phyloP scores from a whole-genome alignment of 2,113 vertebrate genomes.

The Echinops telfairi region DNA sequence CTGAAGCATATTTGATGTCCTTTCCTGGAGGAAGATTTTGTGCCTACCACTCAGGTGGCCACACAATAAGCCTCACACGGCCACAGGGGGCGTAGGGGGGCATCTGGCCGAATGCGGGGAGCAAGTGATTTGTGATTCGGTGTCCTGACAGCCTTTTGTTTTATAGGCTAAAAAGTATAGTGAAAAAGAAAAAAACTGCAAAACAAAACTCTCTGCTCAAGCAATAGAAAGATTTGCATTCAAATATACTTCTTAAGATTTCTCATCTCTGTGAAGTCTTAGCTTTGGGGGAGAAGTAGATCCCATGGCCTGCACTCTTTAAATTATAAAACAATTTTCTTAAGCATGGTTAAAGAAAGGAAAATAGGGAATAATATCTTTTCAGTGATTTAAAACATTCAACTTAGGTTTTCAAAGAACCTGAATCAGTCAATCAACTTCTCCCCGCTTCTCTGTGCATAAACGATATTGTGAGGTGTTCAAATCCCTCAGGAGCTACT shows the following conservation, averaged over 20 bases:
- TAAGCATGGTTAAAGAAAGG: background rate
- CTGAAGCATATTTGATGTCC: background rate
- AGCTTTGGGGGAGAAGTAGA: background rate
- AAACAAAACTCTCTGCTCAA: background rate
- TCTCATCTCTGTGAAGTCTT: background rate
- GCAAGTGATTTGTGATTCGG: background rate
- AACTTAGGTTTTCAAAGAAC: background rate
- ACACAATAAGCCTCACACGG: background rate
- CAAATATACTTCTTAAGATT: background rate
- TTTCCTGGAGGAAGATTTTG: constrained; percentile 37
- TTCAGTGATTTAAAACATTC: background rate
- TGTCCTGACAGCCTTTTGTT: background rate
- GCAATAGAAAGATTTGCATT: background rate
- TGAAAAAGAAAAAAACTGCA: background rate
- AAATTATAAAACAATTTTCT: constrained; percentile 29
- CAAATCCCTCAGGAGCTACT: background rate
- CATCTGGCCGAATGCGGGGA: background rate
- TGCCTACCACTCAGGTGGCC: background rate
- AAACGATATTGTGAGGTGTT: background rate
- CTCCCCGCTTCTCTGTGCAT: background rate
- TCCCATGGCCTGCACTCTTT: background rate
- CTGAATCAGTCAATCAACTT: background rate
- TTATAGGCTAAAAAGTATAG: background rate
- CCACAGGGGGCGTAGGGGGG: background rate
- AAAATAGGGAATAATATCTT: background rate